Percentiles rank a stretch among this genome's conserved stretches.
Evolutionary conservation across 64 coral and sea anemone genomes (phyloP).

Genomic region (Stylophora pistillata): DNA sequence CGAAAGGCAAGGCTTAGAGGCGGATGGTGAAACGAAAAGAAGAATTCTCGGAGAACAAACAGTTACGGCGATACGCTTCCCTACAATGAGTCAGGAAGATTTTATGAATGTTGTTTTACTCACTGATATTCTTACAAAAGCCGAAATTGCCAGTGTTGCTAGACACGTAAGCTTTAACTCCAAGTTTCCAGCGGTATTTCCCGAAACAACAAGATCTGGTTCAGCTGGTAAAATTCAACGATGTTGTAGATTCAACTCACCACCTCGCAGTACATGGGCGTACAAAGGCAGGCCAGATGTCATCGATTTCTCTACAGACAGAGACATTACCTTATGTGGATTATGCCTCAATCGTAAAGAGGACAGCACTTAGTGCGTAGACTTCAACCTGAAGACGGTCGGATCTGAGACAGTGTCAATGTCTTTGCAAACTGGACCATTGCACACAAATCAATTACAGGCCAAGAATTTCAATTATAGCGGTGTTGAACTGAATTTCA

Average conservation of each 20-base stretch:
- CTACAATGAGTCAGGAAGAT: neutral
- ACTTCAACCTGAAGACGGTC: too few species aligned
- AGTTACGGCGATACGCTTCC: neutral
- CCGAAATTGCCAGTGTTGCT: neutral
- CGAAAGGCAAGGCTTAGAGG: neutral
- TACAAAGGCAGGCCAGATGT: neutral
- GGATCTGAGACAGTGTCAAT: rapidly evolving
- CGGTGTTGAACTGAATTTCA: neutral
- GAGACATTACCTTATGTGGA: neutral
- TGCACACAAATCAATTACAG: neutral
- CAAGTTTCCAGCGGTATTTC: neutral
- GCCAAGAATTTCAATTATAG: too few species aligned
- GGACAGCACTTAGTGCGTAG: too few species aligned
- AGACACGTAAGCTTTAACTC: neutral
- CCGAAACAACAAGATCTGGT: neutral
- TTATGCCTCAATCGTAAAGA: too few species aligned
- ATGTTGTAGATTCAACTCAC: neutral
- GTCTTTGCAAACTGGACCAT: neutral
- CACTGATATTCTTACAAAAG: neutral
- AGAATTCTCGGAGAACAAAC: neutral
- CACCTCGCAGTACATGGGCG: too few species aligned
- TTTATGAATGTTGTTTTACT: neutral
- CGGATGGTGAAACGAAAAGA: neutral
- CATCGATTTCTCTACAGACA: neutral
- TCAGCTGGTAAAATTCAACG: neutral